Evolutionary conservation across 2,113 vertebrate species (phyloP).

Genomic region (Sturnira hondurensis): DNA sequence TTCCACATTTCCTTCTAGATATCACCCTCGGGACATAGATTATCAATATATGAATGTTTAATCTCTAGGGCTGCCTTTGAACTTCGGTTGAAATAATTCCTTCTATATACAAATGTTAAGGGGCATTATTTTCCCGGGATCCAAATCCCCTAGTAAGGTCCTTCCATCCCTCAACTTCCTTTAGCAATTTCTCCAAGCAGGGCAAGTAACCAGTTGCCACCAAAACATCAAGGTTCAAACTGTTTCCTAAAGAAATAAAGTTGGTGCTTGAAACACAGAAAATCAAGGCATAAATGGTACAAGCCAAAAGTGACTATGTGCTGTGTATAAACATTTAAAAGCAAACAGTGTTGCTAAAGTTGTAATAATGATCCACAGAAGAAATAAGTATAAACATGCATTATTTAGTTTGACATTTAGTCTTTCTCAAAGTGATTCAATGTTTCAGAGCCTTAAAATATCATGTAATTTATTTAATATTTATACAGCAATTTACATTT

Average conservation of each 20-base stretch:
- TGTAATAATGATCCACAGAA: slow-evolving; percentile 39
- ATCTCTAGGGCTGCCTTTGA: not conserved
- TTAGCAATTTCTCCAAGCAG: not conserved
- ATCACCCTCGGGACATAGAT: not conserved
- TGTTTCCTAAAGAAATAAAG: not conserved
- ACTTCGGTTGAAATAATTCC: not conserved
- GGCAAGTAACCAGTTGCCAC: not conserved
- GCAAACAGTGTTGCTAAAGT: slow-evolving; percentile 11
- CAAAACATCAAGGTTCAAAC: not conserved
- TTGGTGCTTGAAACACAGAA: slow-evolving; percentile 17
- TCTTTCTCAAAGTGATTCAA: slow-evolving; percentile 50
- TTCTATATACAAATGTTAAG: not conserved
- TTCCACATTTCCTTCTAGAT: not conserved
- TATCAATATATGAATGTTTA: not conserved
- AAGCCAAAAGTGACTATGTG: not conserved
- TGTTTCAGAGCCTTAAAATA: slow-evolving; percentile 57
- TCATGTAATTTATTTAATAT: slow-evolving; percentile 67
- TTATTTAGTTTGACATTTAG: slow-evolving; percentile 66
- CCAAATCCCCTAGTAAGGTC: accelerated
- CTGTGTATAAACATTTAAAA: slow-evolving; percentile 34
- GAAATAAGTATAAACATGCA: slow-evolving; percentile 45
- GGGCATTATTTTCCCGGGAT: not conserved
- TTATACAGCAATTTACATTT: slow-evolving; percentile 65
- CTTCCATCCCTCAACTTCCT: not conserved
- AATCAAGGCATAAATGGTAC: not conserved